Evolutionary conservation across 2,797 vertebrate species (phyloP).

Genomic region (Gymnothorax reevesii): DNA sequence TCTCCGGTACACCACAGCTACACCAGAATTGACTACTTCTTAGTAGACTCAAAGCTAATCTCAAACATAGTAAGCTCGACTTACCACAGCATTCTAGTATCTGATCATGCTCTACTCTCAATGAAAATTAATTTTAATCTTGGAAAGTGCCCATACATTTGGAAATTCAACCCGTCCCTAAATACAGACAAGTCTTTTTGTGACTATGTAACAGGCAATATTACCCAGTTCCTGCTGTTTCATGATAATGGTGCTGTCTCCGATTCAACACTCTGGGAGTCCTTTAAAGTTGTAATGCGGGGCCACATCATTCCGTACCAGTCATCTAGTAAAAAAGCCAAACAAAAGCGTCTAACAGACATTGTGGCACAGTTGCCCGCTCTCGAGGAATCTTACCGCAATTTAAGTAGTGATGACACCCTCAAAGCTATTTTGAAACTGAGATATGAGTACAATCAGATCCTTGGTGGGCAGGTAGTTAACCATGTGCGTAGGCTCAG

Average conservation of each 20-base stretch:
- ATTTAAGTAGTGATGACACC: too few species aligned
- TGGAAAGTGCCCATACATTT: neutral
- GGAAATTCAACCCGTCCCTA: slow-evolving; percentile 15
- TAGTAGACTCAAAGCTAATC: too few species aligned
- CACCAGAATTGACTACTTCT: too few species aligned
- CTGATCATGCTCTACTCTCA: neutral
- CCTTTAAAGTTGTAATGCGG: neutral
- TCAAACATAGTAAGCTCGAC: neutral
- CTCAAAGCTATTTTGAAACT: too few species aligned
- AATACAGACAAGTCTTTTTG: neutral
- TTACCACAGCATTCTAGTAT: too few species aligned
- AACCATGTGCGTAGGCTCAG: too few species aligned
- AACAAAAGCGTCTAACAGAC: neutral
- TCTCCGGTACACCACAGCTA: too few species aligned
- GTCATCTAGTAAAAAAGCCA: neutral
- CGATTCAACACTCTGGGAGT: neutral
- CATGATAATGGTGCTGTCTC: neutral
- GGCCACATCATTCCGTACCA: neutral
- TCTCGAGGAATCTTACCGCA: too few species aligned
- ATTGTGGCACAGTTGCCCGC: neutral
- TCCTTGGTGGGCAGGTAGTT: too few species aligned
- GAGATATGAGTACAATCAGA: too few species aligned
- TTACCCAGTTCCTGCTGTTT: neutral
- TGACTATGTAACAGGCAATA: neutral
- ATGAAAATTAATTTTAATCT: slow-evolving; percentile 1